These are phyloP conservation scores for Phania funesta DNA, from an alignment of 2,888 invertebrate species.

Conservation along the genomic window DNA sequence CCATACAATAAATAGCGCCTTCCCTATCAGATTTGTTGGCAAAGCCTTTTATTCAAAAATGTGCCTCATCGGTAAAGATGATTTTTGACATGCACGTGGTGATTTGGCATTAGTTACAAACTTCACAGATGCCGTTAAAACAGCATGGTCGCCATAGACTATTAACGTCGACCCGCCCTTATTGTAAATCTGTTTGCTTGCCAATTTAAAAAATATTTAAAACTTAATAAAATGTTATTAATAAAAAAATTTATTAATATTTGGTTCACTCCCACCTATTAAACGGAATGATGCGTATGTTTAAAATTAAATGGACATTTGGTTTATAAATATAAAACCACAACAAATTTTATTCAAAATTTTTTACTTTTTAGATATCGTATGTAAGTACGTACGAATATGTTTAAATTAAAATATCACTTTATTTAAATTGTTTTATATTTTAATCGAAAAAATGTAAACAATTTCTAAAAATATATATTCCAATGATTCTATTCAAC, in stretches of 20 bases:
- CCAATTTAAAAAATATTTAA: too few relatives aligned
- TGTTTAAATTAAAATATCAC: constrained; percentile 24
- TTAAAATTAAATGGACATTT: constrained; percentile 40
- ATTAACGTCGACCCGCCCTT: too few relatives aligned
- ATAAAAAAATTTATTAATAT: constrained; percentile 16
- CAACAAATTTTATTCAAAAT: constrained; percentile 11
- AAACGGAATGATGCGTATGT: constrained; percentile 38
- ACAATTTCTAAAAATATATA: constrained; percentile 59
- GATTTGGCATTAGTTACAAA: too few relatives aligned
- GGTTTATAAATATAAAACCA: constrained; percentile 15
- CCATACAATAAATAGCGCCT: too few relatives aligned
- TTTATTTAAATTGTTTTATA: constrained; percentile 22
- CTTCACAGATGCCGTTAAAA: too few relatives aligned
- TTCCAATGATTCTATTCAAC: constrained; percentile 37
- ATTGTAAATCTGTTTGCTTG: too few relatives aligned
- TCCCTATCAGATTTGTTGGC: too few relatives aligned
- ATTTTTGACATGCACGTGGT: too few relatives aligned
- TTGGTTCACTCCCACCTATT: constrained; percentile 27
- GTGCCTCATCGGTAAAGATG: too few relatives aligned
- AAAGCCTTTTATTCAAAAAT: too few relatives aligned
- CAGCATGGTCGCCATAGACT: too few relatives aligned
- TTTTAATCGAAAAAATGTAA: constrained; percentile 37
- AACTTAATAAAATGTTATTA: too few relatives aligned
- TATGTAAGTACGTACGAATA: background rate
- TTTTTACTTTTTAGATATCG: background rate